Percentiles rank a stretch among this genome's conserved stretches.
Evolutionary conservation across 1,140 invertebrate genomes (phyloP).

Genomic region (Saxidomus purpurata): DNA sequence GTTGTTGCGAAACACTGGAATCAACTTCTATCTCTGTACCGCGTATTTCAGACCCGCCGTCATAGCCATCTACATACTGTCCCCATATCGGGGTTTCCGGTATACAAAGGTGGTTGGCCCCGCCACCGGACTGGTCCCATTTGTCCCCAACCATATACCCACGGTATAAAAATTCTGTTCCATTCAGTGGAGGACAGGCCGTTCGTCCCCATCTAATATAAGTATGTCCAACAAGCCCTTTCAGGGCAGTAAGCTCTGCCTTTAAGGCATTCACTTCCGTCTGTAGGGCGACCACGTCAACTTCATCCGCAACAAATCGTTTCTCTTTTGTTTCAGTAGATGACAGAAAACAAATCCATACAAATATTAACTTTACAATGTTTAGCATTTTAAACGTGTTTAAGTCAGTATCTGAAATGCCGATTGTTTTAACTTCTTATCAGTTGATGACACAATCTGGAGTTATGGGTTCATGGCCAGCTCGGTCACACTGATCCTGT

Average conservation of each 20-base stretch:
- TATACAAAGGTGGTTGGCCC: slow-evolving; percentile 34
- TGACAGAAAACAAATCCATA: neutral
- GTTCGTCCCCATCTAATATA: slow-evolving; percentile 50
- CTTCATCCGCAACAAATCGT: neutral
- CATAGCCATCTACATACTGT: slow-evolving; percentile 14
- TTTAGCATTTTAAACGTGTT: neutral
- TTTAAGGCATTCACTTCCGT: neutral
- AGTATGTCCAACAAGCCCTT: neutral
- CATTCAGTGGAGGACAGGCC: neutral
- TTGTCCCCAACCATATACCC: slow-evolving; percentile 41
- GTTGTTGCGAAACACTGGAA: neutral
- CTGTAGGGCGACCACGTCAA: neutral
- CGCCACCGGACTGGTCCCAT: slow-evolving; percentile 17
- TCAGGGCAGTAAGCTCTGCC: neutral
- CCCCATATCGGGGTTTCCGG: slow-evolving; percentile 33
- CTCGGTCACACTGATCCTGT: no score
- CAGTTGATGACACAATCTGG: no score
- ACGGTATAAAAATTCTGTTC: slow-evolving; percentile 38
- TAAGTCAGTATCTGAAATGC: no score
- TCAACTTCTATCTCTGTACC: slow-evolving; percentile 34
- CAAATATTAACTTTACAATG: neutral
- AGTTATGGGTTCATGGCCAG: no score
- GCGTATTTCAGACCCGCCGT: neutral
- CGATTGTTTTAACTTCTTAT: no score
- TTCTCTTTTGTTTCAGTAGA: neutral